Percentiles rank a stretch among this genome's conserved stretches.
Evolutionary conservation across 2,797 vertebrate genomes (phyloP).

Genomic region (Mallotus villosus): DNA sequence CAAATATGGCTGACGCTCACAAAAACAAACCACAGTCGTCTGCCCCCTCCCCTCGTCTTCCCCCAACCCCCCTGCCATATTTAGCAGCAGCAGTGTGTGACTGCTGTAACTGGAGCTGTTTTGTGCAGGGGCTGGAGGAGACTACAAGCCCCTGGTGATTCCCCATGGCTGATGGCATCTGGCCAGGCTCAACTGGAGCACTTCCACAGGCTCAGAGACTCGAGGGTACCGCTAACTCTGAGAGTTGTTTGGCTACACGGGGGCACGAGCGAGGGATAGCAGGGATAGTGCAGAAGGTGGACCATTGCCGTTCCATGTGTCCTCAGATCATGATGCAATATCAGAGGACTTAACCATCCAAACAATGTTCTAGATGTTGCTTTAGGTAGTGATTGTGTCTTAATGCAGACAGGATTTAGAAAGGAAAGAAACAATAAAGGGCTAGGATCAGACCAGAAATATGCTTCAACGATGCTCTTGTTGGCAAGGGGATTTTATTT

Average conservation of each 20-base stretch:
- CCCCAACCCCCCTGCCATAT: neutral
- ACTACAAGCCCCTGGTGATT: constrained; percentile 11
- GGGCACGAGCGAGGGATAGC: constrained; percentile 13
- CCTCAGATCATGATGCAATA: constrained; percentile 5
- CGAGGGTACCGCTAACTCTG: constrained; percentile 1
- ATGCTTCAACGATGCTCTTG: neutral
- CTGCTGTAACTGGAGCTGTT: neutral
- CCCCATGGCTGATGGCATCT: neutral
- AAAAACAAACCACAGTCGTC: neutral
- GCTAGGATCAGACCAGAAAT: neutral
- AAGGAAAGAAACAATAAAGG: neutral
- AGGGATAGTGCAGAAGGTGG: neutral
- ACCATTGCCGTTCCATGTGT: neutral
- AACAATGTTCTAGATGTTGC: constrained; percentile 7
- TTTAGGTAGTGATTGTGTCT: neutral
- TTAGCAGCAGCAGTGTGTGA: constrained; percentile 13
- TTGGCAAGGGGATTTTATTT: neutral
- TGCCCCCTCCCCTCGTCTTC: neutral
- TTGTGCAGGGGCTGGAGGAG: constrained; percentile 9
- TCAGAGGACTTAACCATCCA: constrained; percentile 10
- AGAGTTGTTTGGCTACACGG: neutral
- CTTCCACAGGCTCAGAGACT: constrained; percentile 13
- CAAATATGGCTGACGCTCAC: neutral
- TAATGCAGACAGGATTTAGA: neutral
- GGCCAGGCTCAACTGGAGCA: constrained; percentile 10